Evolutionary conservation across 2,888 invertebrate species (phyloP).

Genomic region (Fragum sueziense): DNA sequence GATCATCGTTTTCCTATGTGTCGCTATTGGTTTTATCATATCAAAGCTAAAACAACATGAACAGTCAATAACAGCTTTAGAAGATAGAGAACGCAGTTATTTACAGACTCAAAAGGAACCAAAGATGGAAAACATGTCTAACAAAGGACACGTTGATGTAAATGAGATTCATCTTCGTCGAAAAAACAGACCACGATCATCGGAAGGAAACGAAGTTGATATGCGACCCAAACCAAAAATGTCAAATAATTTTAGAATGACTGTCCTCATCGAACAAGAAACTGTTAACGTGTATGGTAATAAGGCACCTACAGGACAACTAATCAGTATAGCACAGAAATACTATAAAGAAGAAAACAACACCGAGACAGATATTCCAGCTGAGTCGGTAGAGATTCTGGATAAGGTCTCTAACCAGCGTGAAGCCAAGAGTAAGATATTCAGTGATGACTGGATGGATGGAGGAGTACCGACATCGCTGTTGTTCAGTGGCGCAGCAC

Average conservation of each 20-base stretch:
- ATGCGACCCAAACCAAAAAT: no score
- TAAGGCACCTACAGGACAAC: constrained; percentile 36
- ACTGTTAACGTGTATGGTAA: constrained; percentile 46
- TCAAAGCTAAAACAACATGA: constrained; percentile 4
- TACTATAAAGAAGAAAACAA: constrained; percentile 39
- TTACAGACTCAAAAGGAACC: no score
- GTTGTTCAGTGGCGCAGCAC: constrained; percentile 22
- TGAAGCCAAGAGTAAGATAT: constrained; percentile 28
- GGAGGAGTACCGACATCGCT: constrained; percentile 60
- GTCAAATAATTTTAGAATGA: neutral
- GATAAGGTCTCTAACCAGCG: constrained; percentile 20
- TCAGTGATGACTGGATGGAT: constrained; percentile 49
- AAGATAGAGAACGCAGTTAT: neutral
- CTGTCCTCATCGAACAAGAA: constrained; percentile 41
- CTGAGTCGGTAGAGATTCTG: constrained; percentile 52
- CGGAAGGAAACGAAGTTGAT: no score
- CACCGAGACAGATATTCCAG: constrained; percentile 29
- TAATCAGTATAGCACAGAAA: constrained; percentile 49
- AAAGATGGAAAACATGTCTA: no score
- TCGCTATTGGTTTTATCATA: neutral
- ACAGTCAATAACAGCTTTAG: neutral
- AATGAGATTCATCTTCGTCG: no score
- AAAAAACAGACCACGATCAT: no score
- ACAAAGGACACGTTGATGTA: no score
- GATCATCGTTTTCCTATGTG: constrained; percentile 14